A percentile compares a stretch with the other conserved stretches of the same genome.
These are phyloP conservation scores for Drosophila virilis DNA, from an alignment of 1,140 invertebrate genomes.

Conservation along the genomic window DNA sequence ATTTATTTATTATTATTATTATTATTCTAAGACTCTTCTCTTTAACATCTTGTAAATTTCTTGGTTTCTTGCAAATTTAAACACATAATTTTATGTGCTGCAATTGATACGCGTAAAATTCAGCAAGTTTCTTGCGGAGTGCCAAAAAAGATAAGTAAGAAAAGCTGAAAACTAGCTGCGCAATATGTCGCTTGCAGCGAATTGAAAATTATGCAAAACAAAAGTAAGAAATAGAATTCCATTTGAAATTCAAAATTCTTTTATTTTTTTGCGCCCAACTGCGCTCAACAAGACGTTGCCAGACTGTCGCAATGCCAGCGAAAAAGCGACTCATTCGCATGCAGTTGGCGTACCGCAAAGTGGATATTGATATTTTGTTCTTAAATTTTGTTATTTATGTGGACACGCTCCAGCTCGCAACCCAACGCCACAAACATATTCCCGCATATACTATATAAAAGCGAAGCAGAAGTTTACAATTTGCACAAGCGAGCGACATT, in stretches of 20 bases:
- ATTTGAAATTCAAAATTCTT: conserved; percentile 73
- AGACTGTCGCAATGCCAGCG: conserved; percentile 35
- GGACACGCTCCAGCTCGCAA: conserved; percentile 30
- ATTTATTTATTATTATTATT: background rate
- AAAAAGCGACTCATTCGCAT: conserved; percentile 64
- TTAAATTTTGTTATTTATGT: conserved; percentile 83
- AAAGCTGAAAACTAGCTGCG: conserved; percentile 42
- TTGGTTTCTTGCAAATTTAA: background rate
- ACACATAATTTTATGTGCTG: background rate
- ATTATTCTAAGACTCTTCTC: background rate
- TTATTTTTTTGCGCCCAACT: background rate
- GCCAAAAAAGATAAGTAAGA: background rate
- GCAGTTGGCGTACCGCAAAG: conserved; percentile 73
- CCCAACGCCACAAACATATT: conserved; percentile 6
- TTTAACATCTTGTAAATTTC: conserved; percentile 7
- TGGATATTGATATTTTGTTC: conserved; percentile 83
- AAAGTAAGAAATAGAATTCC: conserved; percentile 78
- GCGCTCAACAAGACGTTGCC: conserved; percentile 8
- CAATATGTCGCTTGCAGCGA: conserved; percentile 72
- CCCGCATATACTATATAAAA: background rate
- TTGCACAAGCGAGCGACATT: conserved; percentile 58
- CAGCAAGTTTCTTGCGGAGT: conserved; percentile 5
- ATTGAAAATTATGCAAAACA: conserved; percentile 76
- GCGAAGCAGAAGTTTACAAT: conserved; percentile 73
- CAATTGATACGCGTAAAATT: conserved; percentile 34